Percentiles rank a stretch among this genome's conserved stretches.
Conservation (phyloP, 2,797 vertebrate species). For the Sebastes trivittatus region DNA sequence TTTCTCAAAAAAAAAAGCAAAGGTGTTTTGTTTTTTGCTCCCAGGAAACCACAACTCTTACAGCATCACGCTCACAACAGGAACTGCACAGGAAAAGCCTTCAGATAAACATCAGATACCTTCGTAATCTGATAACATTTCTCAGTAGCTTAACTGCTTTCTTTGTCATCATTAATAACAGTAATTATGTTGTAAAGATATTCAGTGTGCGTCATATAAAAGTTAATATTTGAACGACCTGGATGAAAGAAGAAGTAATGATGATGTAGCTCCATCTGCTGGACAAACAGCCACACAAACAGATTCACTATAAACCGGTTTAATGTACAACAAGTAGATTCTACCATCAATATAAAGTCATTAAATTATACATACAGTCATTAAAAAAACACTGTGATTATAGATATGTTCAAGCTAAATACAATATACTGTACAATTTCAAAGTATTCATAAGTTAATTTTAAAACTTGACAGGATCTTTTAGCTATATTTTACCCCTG, state of each 20-base stretch:
- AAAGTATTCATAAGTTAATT: slow-evolving; percentile 1
- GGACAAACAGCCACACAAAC: slow-evolving; percentile 25
- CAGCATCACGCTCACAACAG: not conserved
- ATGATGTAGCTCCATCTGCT: slow-evolving; percentile 50
- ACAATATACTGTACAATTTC: slow-evolving; percentile 20
- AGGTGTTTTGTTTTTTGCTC: not conserved
- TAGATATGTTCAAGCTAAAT: not conserved
- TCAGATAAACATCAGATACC: not conserved
- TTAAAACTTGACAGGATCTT: not conserved
- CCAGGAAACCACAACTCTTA: slow-evolving; percentile 31
- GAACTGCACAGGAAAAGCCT: slow-evolving; percentile 33
- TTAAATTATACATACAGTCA: slow-evolving; percentile 17
- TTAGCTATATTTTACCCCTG: not conserved
- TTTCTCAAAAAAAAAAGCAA: not conserved
- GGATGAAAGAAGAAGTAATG: not conserved
- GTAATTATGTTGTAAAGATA: not conserved
- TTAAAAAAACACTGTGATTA: not conserved
- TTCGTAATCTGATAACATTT: not conserved
- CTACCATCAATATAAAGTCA: not conserved
- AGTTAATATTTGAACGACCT: not conserved
- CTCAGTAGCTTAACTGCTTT: not conserved
- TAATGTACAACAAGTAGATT: slow-evolving; percentile 25
- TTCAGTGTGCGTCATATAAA: fast-evolving
- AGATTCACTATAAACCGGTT: not conserved
- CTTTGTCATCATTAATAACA: not conserved